phyloP scores from a whole-genome alignment of 2,113 vertebrate genomes.

The Lontra canadensis region DNA sequence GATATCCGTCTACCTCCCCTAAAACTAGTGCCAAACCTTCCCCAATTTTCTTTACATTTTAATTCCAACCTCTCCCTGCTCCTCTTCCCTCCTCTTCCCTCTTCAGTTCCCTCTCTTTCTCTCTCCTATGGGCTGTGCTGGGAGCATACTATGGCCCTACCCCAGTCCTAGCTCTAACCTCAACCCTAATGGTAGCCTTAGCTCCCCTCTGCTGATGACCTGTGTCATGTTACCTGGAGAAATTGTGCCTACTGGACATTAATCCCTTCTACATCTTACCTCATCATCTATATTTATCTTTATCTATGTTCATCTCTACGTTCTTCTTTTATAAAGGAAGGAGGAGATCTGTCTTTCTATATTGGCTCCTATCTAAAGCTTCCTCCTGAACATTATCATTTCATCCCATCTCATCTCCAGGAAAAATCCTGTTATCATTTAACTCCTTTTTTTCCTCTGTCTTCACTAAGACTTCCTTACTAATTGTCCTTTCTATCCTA shows the following conservation, averaged over 20 bases:
- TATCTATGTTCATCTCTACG: neutral
- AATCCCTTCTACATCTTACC: neutral
- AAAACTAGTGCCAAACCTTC: neutral
- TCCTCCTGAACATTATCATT: neutral
- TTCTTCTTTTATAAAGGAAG: neutral
- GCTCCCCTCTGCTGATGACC: neutral
- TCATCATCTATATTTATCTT: neutral
- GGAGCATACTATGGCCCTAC: neutral
- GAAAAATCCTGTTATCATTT: neutral
- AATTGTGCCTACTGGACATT: neutral
- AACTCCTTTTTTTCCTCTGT: neutral
- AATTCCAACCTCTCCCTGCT: neutral
- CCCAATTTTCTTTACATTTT: neutral
- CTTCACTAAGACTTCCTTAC: neutral
- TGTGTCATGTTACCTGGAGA: neutral
- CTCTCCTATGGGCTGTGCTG: neutral
- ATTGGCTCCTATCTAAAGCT: neutral
- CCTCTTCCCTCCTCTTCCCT: neutral
- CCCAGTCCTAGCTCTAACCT: neutral
- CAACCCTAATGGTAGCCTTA: neutral
- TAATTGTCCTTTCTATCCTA: neutral
- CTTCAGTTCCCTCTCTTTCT: no score
- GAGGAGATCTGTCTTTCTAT: neutral
- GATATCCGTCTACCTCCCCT: neutral
- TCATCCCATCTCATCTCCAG: neutral